Evolutionary conservation across 2,888 invertebrate genomes (phyloP).

Genomic region (Hipparchia semele): DNA sequence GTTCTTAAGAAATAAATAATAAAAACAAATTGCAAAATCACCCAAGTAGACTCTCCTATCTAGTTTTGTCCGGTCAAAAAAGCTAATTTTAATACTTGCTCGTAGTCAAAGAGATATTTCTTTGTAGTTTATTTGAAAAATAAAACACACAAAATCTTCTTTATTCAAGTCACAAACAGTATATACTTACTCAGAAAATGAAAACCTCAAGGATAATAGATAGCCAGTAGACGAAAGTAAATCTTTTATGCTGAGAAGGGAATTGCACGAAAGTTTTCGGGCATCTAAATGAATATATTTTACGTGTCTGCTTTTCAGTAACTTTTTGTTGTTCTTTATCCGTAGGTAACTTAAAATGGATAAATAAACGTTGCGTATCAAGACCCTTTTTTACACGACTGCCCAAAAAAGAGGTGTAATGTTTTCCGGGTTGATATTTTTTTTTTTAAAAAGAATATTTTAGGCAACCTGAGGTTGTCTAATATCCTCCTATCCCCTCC

Average conservation of each 20-base stretch:
- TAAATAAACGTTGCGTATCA: background rate
- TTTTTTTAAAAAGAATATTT: no score
- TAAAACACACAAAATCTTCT: background rate
- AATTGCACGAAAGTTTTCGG: constrained; percentile 12
- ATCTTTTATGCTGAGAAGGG: constrained; percentile 12
- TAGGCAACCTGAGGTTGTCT: no score
- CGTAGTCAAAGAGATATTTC: no score
- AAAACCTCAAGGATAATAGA: constrained; percentile 16
- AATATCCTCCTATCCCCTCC: no score
- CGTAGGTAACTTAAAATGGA: background rate
- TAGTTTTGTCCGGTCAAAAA: no score
- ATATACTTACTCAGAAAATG: constrained; percentile 4
- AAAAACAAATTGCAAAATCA: no score
- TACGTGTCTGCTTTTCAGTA: constrained; percentile 2
- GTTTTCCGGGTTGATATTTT: no score
- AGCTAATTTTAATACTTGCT: no score
- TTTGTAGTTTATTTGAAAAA: constrained; percentile 3
- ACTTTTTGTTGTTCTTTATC: background rate
- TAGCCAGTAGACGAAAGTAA: constrained; percentile 14
- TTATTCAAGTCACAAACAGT: constrained; percentile 12
- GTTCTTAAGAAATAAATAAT: no score
- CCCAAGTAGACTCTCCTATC: no score
- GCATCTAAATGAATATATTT: constrained; percentile 14
- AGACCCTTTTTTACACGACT: no score
- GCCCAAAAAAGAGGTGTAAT: no score